Base-by-base conservation (phyloP, 2,113 vertebrate species). In the cat (Felis catus) region DNA sequence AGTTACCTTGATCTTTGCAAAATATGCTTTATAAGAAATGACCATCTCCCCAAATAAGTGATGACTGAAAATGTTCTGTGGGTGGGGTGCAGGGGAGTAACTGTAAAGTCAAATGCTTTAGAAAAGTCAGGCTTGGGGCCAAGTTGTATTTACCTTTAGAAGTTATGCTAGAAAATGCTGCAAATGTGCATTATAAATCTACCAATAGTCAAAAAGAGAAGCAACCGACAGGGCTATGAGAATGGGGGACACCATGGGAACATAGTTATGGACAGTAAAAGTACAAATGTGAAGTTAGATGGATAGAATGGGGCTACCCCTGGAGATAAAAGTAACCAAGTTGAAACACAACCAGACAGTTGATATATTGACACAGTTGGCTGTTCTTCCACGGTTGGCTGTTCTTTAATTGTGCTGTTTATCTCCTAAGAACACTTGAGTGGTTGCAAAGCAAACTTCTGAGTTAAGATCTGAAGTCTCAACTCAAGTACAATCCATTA, bases 391-490 rank as follows among this genome's bases (percentile, higher is more conserved):
- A 85, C 61, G 36, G 33, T 0, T 74, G n/a, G 31, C n/a, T 95
- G 85, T 83, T 90, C 74, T 61, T 87, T 58, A 91, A 65, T 39
- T 91, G 73, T 74, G 15, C 63, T 92, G 13, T 84, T 95, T 84
- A n/a, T 96, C 93, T 95, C 39, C 73, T 81, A 86, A 93, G 41
- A 89, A 82, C 85, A 63, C 71, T 76, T 85, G 15, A 76, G 55
- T 76, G 48, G 25, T 48, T 89, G 29, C 78, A 91, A 87, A 82
- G 33, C 66, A 74, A 98, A 79, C 78, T 82, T 89, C 23, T 82
- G 41, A 73, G 58, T 29, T 82, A 55, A 92, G 80, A 96, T 41
- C 53, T 76, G 27, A 95, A 87, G 55, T 95, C n/a, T 89, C 31
- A 81, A 83, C 86, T 68, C 74, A 48, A 58, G 15, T 25, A 65